Percentiles rank a stretch among this genome's conserved stretches.
These are phyloP conservation scores for Danionella cerebrum DNA, from an alignment of 2,113 vertebrate species.

Conservation along the genomic window DNA sequence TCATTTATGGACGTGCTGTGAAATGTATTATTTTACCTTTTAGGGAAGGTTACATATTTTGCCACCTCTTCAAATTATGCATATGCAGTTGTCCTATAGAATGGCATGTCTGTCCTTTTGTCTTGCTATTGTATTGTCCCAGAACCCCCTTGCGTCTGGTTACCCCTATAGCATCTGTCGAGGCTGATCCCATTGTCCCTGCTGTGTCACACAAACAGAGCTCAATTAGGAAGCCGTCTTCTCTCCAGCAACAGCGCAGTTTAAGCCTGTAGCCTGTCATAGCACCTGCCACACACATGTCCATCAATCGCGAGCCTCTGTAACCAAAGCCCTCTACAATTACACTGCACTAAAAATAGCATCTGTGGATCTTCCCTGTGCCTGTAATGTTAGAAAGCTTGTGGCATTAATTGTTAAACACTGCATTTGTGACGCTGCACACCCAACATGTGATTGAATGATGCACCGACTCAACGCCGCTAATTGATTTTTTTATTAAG, in stretches of 20 bases:
- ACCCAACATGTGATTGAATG: too few relatives aligned
- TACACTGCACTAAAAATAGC: slow-evolving; percentile 55
- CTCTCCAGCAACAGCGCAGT: slow-evolving; percentile 52
- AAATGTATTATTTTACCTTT: too few relatives aligned
- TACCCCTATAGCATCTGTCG: slow-evolving; percentile 51
- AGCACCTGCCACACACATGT: slow-evolving; percentile 63
- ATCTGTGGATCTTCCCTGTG: slow-evolving; percentile 24
- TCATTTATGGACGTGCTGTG: too few relatives aligned
- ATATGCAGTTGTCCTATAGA: slow-evolving; percentile 12
- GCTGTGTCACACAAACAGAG: slow-evolving; percentile 48
- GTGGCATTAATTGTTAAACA: slow-evolving; percentile 24
- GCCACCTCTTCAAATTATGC: background rate
- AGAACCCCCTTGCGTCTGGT: slow-evolving; percentile 47
- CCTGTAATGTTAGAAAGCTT: slow-evolving; percentile 20
- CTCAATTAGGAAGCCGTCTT: slow-evolving; percentile 55
- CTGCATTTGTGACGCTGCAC: background rate
- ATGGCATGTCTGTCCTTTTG: slow-evolving; percentile 40
- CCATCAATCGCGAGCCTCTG: slow-evolving; percentile 48
- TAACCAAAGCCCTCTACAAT: slow-evolving; percentile 54
- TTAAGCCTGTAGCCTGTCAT: slow-evolving; percentile 48
- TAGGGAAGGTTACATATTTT: background rate
- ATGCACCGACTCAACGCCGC: too few relatives aligned
- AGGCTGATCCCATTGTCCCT: slow-evolving; percentile 52
- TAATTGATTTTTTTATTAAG: slow-evolving; percentile 3
- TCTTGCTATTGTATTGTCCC: slow-evolving; percentile 47